Evolutionary conservation across 2,113 vertebrate species (phyloP).

Genomic region (Catharus bicknelli): DNA sequence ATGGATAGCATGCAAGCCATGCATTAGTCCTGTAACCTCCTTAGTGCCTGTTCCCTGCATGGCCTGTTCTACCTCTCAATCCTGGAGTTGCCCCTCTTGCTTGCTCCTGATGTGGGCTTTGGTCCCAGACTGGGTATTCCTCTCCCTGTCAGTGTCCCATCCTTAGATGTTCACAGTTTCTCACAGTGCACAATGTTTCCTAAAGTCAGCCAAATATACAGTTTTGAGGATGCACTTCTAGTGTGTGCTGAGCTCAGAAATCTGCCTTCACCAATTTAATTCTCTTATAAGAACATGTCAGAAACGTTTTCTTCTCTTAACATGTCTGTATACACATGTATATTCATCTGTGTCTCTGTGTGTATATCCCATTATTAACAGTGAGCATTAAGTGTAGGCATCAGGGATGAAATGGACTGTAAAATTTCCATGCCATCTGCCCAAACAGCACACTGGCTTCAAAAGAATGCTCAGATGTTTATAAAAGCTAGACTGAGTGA

Average conservation of each 20-base stretch:
- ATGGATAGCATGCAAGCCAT: not conserved
- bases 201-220: not conserved
- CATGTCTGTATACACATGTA: not conserved
- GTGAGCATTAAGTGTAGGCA: not conserved
- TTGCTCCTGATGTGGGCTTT: not conserved
- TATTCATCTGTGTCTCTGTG: not conserved
- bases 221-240: not conserved
- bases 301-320: not conserved
- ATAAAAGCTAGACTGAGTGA: not conserved
- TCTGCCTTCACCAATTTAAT: not conserved
- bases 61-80: not conserved
- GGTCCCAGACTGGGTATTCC: not conserved
- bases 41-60: not conserved
- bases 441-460: not conserved
- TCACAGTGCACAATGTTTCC: not conserved
- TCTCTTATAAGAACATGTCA: not conserved
- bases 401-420: not conserved
- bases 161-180: not conserved
- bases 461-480: not conserved
- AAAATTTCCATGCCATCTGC: not conserved
- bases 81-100: not conserved
- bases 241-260: not conserved
- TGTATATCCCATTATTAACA: not conserved
- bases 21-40: not conserved
- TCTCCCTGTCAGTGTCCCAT: not conserved